Evolutionary conservation across 2,797 vertebrate genomes (phyloP).

Genomic region (Gallirallus australis): DNA sequence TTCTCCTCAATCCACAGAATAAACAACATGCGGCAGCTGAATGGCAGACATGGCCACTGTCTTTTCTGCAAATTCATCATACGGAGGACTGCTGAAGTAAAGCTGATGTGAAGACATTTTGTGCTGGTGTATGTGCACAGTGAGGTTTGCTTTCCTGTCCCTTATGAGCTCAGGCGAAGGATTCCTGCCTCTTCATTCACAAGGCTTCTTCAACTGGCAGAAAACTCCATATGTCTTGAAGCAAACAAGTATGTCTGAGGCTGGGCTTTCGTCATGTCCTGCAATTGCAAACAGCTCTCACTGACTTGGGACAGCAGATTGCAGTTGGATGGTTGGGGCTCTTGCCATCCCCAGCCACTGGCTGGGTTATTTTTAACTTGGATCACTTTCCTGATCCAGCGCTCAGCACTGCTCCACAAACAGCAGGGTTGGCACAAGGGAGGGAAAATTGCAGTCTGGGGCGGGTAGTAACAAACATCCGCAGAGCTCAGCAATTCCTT

Average conservation of each 20-base stretch:
- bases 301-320: background rate
- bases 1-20: background rate
- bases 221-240: background rate
- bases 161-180: background rate
- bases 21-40: background rate
- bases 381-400: background rate
- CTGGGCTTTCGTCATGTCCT: background rate
- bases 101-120: background rate
- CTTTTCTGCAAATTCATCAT: background rate
- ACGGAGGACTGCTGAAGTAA: background rate
- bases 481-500: background rate
- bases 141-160: background rate
- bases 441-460: background rate
- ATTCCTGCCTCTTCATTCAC: background rate
- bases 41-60: background rate
- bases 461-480: background rate
- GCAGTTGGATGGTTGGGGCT: background rate
- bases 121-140: background rate
- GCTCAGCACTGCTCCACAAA: conserved; percentile 1
- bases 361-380: conserved; percentile 22
- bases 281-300: background rate
- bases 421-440: background rate
- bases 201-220: background rate
- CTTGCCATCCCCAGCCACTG: background rate
- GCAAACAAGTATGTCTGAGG: background rate